A percentile compares a stretch with the other conserved stretches of the same genome.
These are phyloP conservation scores for Montipora capitata DNA, from an alignment of 92 coral and sea anemone species.

Conservation along the genomic window DNA sequence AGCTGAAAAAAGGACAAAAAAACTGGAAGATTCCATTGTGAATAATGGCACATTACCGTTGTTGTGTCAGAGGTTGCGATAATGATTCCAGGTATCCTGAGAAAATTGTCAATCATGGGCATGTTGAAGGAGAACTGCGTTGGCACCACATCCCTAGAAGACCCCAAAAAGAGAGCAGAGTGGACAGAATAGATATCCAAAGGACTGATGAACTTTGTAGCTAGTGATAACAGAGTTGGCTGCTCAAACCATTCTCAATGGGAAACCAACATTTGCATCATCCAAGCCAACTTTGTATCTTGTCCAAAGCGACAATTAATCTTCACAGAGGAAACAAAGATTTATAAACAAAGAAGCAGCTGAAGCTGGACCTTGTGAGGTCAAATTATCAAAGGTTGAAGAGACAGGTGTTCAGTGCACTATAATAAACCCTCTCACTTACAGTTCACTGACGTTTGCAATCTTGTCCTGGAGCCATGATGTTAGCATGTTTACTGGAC, in stretches of 20 bases:
- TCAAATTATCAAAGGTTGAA: neutral
- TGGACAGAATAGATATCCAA: too few relatives aligned
- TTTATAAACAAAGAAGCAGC: neutral
- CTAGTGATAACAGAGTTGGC: constrained; percentile 23
- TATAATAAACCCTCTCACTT: constrained; percentile 18
- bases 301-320: neutral
- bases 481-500: constrained; percentile 8
- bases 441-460: constrained; percentile 34
- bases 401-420: neutral
- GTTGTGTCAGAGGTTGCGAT: too few relatives aligned
- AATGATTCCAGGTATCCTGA: too few relatives aligned
- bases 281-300: neutral
- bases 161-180: too few relatives aligned
- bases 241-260: constrained; percentile 57
- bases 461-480: constrained; percentile 28
- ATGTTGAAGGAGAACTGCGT: too few relatives aligned
- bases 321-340: neutral
- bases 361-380: constrained; percentile 5
- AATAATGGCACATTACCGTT: too few relatives aligned
- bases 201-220: too few relatives aligned
- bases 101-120: too few relatives aligned
- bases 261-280: constrained; percentile 33
- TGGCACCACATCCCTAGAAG: too few relatives aligned
- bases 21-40: too few relatives aligned
- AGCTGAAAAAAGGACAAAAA: too few relatives aligned